Conservation (phyloP, 2,113 vertebrate species). For the Ranitomeya imitator region DNA sequence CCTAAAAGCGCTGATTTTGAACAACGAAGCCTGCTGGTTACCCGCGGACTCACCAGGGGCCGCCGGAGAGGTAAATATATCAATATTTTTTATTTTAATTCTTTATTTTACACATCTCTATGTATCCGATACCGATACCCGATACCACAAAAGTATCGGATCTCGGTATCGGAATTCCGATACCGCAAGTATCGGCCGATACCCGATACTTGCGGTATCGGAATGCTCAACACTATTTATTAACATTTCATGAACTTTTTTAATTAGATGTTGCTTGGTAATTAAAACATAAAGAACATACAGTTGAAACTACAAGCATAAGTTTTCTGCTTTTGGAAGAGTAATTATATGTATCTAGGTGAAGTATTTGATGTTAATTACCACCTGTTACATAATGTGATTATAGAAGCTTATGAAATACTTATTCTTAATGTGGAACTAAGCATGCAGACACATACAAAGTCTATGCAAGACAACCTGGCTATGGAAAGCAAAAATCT, state of each 20-base stretch:
- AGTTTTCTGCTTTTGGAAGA: conserved; percentile 16
- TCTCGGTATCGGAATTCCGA: no score
- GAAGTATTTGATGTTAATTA: conserved; percentile 39
- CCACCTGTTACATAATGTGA: conserved; percentile 20
- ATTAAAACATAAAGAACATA: conserved; percentile 22
- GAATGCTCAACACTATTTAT: no score
- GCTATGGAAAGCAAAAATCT: not conserved
- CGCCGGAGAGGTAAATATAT: no score
- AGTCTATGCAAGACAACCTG: not conserved
- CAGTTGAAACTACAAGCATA: not conserved
- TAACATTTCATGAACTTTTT: conserved; percentile 51
- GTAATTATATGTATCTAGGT: conserved; percentile 33
- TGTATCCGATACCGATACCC: no score
- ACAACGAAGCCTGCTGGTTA: no score
- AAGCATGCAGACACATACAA: not conserved
- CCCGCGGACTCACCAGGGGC: no score
- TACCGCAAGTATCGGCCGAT: no score
- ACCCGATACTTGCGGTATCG: no score
- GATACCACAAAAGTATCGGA: no score
- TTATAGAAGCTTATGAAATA: not conserved
- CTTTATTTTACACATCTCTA: no score
- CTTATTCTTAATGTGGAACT: conserved; percentile 18
- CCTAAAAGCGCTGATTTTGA: no score
- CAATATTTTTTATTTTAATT: no score
- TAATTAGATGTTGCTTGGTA: conserved; percentile 45